Conservation (phyloP, 2,888 invertebrate species). For the Rhorus exstirpatorius region DNA sequence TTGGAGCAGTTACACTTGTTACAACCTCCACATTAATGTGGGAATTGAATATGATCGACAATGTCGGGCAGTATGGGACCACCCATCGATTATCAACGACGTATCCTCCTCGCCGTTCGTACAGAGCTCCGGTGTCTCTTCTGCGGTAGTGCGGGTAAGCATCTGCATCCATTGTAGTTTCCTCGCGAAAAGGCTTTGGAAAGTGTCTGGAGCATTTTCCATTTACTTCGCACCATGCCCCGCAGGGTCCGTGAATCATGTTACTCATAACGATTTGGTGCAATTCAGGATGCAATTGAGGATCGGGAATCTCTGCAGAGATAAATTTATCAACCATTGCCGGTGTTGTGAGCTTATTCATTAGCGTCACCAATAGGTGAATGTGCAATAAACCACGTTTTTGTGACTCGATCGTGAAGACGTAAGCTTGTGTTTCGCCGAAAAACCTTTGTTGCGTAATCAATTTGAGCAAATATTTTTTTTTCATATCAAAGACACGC, state of each 20-base stretch:
- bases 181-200: conserved; percentile 74
- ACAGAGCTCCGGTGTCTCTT: conserved; percentile 63
- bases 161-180: conserved; percentile 72
- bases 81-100: conserved; percentile 79
- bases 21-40: conserved; percentile 79
- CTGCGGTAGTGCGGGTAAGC: conserved; percentile 76
- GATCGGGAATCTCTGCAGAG: conserved; percentile 81
- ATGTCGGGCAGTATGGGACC: conserved; percentile 76
- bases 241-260: conserved; percentile 83
- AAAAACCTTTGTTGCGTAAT: too few relatives aligned
- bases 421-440: conserved; percentile 60
- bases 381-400: conserved; percentile 73
- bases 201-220: conserved; percentile 77
- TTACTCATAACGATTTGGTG: conserved; percentile 77
- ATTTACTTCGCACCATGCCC: conserved; percentile 71
- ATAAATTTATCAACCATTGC: conserved; percentile 68
- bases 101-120: conserved; percentile 64
- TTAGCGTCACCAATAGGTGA: conserved; percentile 70
- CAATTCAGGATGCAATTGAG: conserved; percentile 72
- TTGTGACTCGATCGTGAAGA: conserved; percentile 74
- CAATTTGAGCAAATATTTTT: conserved; percentile 46
- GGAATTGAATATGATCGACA: conserved; percentile 72
- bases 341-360: conserved; percentile 69
- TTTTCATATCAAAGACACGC: conserved; percentile 66
- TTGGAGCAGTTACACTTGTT: conserved; percentile 74